A percentile compares a stretch with the other conserved stretches of the same genome.
These are phyloP conservation scores for Micromys minutus DNA, from an alignment of 2,113 vertebrate genomes.

Conservation along the genomic window DNA sequence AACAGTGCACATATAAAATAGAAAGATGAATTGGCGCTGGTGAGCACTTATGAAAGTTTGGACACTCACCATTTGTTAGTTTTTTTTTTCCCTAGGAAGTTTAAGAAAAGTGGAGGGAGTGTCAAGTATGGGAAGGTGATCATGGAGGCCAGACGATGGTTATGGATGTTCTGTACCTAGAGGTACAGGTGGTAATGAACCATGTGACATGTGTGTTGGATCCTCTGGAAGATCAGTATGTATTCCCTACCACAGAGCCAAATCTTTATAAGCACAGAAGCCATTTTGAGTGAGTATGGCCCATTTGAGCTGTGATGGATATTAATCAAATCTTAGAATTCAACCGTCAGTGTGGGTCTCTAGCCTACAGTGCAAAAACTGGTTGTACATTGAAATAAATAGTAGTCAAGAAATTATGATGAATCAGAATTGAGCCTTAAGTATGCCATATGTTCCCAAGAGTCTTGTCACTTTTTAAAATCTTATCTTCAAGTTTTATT, in stretches of 20 bases:
- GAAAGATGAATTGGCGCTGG: background rate
- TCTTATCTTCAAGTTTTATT: background rate
- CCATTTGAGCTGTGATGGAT: background rate
- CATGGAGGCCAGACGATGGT: background rate
- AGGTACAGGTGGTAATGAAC: background rate
- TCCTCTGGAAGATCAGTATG: background rate
- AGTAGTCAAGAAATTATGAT: background rate
- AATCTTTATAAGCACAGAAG: background rate
- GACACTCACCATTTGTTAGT: background rate
- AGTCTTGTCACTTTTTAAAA: background rate
- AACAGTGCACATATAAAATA: background rate
- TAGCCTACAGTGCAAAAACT: background rate
- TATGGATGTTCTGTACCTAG: background rate
- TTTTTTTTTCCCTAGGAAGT: background rate
- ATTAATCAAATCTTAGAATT: background rate
- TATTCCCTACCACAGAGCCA: background rate
- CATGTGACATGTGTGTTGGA: background rate
- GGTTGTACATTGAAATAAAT: background rate
- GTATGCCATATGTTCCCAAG: background rate
- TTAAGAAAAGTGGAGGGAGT: background rate
- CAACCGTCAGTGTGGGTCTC: background rate
- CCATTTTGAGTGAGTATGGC: background rate
- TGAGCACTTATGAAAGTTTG: background rate
- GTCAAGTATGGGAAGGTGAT: background rate
- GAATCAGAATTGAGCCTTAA: background rate